Base-by-base conservation (phyloP, 2,888 invertebrate genomes). In the Dorcus hopei region DNA sequence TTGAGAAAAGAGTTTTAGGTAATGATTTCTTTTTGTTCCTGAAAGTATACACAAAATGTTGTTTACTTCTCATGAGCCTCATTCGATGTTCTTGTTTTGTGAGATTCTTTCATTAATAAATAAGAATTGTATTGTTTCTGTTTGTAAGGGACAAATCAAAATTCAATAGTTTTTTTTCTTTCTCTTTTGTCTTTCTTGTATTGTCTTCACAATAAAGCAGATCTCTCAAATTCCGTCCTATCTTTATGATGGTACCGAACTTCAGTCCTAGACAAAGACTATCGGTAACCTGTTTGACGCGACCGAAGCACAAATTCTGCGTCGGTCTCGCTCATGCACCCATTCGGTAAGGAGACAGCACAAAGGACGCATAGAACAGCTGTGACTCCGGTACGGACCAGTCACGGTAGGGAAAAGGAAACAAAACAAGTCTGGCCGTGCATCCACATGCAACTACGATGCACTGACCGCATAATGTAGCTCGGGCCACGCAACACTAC, bases 401-500 rank as follows among this genome's bases (percentile, higher is more conserved):
- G 65, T 59, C 62, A 61, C 59, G 60, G 59, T 51, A 57, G 54
- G 59, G 61, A 64, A 63, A 65, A 65, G 58, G 62, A 63, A 57
- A 61, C 61, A 61, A 63, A 65, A 65, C 63, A 61, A 65, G 62
- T 65, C 63, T 60, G 63, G 61, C 59, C 58, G 61, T 58, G 58
- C 58, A 63, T 62, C 56, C 56, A 61, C 62, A 63, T 63, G 63
- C 65, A 61, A 61, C 63, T 58, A 62, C 71, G 72, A 71, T 70
- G 73, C 73, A 74, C 73, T 75, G 73, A 75, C 75, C 76, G 78
- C 75, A 73, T 77, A 73, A 75, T 71, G 73, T 73, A 77, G 73
- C 59, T 61, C 60, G 54, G 59, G 61, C 59, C 59, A 73, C 72
- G 76, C 81, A 81, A 81, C 81, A 80, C 81, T 80, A 80, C 80